A percentile compares a stretch with the other conserved stretches of the same genome.
Evolutionary conservation across 2,888 invertebrate species (phyloP).

Genomic region (Metacarcinus magister): DNA sequence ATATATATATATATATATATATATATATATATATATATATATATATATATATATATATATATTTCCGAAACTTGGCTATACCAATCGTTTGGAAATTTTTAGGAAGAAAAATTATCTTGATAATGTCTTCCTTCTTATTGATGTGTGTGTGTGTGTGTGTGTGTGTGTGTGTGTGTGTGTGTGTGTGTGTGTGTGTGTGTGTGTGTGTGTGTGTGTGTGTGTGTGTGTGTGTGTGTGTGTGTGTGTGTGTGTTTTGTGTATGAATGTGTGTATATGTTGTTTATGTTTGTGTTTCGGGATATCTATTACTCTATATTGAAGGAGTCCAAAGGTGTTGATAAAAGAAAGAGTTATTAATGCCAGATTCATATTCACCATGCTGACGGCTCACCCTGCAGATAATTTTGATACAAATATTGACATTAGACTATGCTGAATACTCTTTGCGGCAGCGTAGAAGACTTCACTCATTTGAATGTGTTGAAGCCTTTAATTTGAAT

Average conservation of each 20-base stretch:
- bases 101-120: no score
- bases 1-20: no score
- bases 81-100: neutral
- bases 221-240: no score
- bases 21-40: no score
- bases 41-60: neutral
- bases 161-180: neutral
- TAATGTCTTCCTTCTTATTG: no score
- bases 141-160: neutral
- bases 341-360: neutral
- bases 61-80: neutral
- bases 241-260: no score
- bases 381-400: neutral
- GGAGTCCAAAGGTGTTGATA: neutral
- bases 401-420: neutral
- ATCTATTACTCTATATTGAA: neutral
- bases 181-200: neutral
- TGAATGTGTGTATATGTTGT: no score
- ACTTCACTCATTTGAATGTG: neutral
- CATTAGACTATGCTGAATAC: neutral
- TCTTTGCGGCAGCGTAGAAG: neutral
- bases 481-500: neutral
- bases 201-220: neutral
- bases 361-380: neutral
- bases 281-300: neutral